Evolutionary conservation across 2,888 invertebrate species (phyloP).

Genomic region (Stenoptilia bipunctidactyla): DNA sequence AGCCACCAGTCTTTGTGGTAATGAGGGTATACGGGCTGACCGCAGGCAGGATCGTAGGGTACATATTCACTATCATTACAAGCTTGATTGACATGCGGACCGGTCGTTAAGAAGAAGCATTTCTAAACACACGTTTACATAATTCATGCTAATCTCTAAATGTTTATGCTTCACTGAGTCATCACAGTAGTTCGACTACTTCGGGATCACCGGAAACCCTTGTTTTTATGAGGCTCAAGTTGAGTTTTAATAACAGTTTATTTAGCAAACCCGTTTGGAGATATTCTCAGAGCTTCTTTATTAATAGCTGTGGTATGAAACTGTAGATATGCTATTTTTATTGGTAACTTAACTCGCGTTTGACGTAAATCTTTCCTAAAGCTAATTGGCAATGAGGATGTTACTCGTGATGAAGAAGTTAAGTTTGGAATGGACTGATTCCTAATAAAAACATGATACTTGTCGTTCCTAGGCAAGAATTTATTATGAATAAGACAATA

Average conservation of each 20-base stretch:
- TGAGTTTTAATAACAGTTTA: constrained; percentile 18
- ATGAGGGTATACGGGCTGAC: constrained; percentile 18
- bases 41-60: constrained; percentile 22
- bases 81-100: constrained; percentile 34
- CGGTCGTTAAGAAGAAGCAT: constrained; percentile 22
- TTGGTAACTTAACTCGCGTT: too few relatives aligned
- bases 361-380: background rate
- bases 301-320: too few relatives aligned
- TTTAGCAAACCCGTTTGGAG: constrained; percentile 25
- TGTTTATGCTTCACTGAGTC: background rate
- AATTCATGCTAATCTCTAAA: background rate
- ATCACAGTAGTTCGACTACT: background rate
- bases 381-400: constrained; percentile 20
- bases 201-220: constrained; percentile 43
- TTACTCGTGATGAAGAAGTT: too few relatives aligned
- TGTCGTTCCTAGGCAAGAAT: too few relatives aligned
- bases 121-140: constrained; percentile 5
- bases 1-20: constrained; percentile 3
- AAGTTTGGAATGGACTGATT: too few relatives aligned
- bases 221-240: constrained; percentile 20
- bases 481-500: too few relatives aligned
- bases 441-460: too few relatives aligned
- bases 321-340: too few relatives aligned
- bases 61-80: constrained; percentile 31
- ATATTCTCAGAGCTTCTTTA: too few relatives aligned